Conservation (phyloP, 2,797 vertebrate genomes). For the Tenualosa thibaudeaui region DNA sequence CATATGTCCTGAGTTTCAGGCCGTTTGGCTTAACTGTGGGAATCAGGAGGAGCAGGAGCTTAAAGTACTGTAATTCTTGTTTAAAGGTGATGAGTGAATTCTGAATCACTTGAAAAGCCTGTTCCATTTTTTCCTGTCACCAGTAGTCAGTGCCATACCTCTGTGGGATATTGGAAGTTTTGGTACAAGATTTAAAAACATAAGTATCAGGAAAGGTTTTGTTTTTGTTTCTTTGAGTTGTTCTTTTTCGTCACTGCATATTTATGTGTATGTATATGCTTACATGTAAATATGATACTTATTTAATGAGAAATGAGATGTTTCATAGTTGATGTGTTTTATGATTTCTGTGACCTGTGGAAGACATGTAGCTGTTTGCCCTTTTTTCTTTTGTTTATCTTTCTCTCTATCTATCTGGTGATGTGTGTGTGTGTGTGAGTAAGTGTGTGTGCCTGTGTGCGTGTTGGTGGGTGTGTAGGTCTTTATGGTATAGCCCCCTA, state of each 20-base stretch:
- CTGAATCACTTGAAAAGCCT: background rate
- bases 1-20: background rate
- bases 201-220: background rate
- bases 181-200: background rate
- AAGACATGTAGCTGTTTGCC: conserved; percentile 55
- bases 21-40: background rate
- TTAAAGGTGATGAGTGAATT: background rate
- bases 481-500: conserved; percentile 70
- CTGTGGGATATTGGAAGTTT: conserved; percentile 41
- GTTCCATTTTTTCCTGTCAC: background rate
- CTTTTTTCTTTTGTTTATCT: conserved; percentile 54
- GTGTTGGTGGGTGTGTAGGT: conserved; percentile 64
- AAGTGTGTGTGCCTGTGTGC: conserved; percentile 55
- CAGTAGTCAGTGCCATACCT: conserved; percentile 29
- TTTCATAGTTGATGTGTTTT: conserved; percentile 66
- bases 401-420: conserved; percentile 64
- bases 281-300: conserved; percentile 26
- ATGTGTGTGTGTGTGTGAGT: conserved; percentile 54
- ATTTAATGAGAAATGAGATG: conserved; percentile 31
- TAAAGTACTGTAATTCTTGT: background rate
- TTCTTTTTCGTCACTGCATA: conserved; percentile 21
- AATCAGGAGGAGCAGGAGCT: background rate
- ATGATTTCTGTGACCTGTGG: conserved; percentile 56
- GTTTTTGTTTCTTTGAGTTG: background rate
- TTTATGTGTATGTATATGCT: conserved; percentile 23